A percentile compares a stretch with the other conserved stretches of the same genome.
Conservation (phyloP, 2,888 invertebrate genomes). For the Tinea pellionella region DNA sequence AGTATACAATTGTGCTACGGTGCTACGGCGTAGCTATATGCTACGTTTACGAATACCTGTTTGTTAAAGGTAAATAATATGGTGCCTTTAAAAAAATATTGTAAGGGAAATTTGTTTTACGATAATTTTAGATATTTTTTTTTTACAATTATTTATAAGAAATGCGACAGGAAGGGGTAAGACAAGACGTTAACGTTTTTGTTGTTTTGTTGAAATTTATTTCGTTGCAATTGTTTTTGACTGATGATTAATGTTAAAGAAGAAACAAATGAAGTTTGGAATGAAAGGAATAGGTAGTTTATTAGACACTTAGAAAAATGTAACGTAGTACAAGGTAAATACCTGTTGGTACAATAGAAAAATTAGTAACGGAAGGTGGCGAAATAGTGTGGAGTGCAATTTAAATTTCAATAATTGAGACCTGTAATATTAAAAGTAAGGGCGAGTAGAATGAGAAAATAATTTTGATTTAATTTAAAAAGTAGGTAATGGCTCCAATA, state of each 20-base stretch:
- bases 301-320: not conserved
- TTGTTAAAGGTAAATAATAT: not conserved
- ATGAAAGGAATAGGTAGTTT: not conserved
- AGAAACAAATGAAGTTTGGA: not conserved
- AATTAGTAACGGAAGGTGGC: not conserved
- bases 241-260: not conserved
- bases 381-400: not conserved
- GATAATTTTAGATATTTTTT: not conserved
- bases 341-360: not conserved
- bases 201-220: not conserved
- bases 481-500: not conserved
- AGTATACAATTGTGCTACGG: too few species aligned
- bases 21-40: not conserved
- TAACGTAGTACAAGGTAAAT: not conserved
- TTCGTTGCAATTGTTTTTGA: not conserved
- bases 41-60: not conserved
- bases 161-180: conserved; percentile 12
- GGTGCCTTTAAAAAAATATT: not conserved
- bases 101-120: not conserved
- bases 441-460: not conserved
- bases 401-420: too few species aligned
- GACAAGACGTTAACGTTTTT: not conserved
- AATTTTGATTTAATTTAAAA: not conserved
- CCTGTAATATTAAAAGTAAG: not conserved
- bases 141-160: not conserved